Conservation (phyloP, 1,140 invertebrate species). For the Bathynomus jamesi region DNA sequence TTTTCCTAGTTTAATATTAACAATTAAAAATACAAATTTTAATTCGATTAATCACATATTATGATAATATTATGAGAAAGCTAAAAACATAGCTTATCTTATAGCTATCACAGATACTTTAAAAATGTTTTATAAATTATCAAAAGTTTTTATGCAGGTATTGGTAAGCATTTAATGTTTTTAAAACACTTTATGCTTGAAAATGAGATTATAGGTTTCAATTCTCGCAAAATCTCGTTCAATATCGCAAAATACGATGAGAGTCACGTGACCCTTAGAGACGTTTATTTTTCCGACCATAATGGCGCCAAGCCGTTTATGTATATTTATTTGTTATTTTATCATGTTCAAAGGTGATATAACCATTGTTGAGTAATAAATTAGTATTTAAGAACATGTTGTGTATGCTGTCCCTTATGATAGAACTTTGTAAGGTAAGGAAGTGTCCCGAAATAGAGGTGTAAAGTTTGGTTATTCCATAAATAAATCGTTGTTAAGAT, state of each 20-base stretch:
- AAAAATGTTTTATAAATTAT: too few species aligned
- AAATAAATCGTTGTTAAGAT: conserved; percentile 24
- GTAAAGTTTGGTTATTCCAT: conserved; percentile 21
- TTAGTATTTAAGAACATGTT: conserved; percentile 33
- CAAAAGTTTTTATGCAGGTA: too few species aligned
- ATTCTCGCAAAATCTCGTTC: conserved; percentile 26
- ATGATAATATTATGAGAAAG: too few species aligned
- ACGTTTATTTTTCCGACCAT: conserved; percentile 52
- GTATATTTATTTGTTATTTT: conserved; percentile 40
- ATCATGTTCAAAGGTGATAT: conserved; percentile 47
- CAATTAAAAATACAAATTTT: too few species aligned
- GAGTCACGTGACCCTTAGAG: conserved; percentile 50
- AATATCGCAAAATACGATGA: conserved; percentile 42
- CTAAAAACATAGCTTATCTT: too few species aligned
- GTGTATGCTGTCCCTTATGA: conserved; percentile 21
- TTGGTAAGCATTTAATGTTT: too few species aligned
- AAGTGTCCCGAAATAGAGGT: conserved; percentile 13
- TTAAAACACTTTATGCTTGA: background rate
- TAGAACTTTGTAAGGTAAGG: conserved; percentile 32
- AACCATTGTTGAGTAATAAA: conserved; percentile 27
- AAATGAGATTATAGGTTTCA: background rate
- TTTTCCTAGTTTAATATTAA: too few species aligned
- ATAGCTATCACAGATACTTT: too few species aligned
- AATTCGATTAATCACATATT: too few species aligned
- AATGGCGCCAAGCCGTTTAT: conserved; percentile 52